Evolutionary conservation across 2,797 vertebrate genomes (phyloP).

Genomic region (Phyllotis vaccarum): DNA sequence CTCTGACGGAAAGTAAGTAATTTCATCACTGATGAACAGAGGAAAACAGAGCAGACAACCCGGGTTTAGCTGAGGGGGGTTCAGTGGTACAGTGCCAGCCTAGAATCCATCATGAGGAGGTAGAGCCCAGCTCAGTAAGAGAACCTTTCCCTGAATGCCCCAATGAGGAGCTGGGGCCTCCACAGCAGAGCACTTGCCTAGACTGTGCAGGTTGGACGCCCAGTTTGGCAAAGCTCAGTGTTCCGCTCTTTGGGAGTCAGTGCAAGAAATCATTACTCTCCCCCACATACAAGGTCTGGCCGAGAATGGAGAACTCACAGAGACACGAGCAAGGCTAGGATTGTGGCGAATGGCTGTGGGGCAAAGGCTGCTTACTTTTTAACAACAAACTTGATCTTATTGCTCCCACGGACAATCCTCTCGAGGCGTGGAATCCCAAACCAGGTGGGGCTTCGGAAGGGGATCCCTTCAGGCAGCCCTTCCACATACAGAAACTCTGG

Average conservation of each 20-base stretch:
- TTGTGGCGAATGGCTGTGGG: not conserved
- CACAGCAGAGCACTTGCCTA: not conserved
- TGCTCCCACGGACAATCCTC: constrained; percentile 88
- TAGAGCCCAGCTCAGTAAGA: not conserved
- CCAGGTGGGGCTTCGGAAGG: constrained; percentile 91
- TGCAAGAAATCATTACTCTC: not conserved
- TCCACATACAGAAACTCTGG: constrained; percentile 87
- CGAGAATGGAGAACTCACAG: not conserved
- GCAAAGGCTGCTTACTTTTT: constrained; percentile 87
- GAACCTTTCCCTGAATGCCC: not conserved
- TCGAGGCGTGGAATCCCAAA: constrained; percentile 92
- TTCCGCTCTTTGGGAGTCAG: too few relatives aligned
- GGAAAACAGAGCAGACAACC: not conserved
- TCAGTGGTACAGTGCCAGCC: not conserved
- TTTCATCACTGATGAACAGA: not conserved
- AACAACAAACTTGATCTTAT: constrained; percentile 89
- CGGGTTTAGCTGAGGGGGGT: not conserved
- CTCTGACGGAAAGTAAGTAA: not conserved
- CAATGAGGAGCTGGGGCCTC: not conserved
- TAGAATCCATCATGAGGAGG: not conserved
- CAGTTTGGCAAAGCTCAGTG: not conserved
- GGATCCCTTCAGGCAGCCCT: constrained; percentile 90
- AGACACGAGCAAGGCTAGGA: not conserved
- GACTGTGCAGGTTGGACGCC: not conserved
- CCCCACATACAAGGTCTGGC: not conserved